Conservation (phyloP, 35 echinoderm and acorn worm species). For the Chiridota heheva region DNA sequence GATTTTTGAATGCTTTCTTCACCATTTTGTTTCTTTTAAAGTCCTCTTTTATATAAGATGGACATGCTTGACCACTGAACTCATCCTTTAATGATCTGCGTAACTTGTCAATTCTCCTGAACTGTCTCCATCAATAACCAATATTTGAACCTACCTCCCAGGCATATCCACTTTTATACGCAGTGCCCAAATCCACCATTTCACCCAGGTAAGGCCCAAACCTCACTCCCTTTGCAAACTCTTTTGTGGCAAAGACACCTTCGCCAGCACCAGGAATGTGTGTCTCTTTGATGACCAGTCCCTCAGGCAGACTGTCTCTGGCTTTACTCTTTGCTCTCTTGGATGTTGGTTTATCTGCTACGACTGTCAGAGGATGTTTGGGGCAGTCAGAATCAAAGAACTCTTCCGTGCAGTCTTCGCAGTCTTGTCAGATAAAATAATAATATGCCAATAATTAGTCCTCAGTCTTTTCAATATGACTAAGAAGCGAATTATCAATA, state of each 20-base stretch:
- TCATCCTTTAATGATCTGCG: no score
- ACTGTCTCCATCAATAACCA: no score
- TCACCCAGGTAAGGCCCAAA: conserved; percentile 97
- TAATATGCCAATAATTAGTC: no score
- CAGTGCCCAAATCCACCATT: conserved; percentile 62
- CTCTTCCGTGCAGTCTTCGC: conserved; percentile 94
- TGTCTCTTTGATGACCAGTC: conserved; percentile 66
- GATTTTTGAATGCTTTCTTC: no score
- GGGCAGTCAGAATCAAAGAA: conserved; percentile 74
- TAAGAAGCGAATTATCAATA: no score
- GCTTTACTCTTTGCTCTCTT: conserved; percentile 52
- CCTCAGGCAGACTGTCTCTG: conserved; percentile 67
- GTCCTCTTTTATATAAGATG: no score
- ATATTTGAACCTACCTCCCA: conserved; percentile 98
- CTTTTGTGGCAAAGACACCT: conserved; percentile 70
- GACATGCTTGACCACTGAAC: no score
- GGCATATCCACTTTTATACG: conserved; percentile 84
- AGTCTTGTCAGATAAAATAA: no score
- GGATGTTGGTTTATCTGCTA: conserved; percentile 58
- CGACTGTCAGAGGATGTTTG: conserved; percentile 69
- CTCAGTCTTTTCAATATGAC: no score
- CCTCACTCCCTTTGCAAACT: conserved; percentile 74
- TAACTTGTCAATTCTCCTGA: no score
- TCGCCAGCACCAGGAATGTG: conserved; percentile 73
- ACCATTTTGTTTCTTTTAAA: no score